Evolutionary conservation across 1,140 invertebrate species (phyloP), one percentile per base, ranked within the genome.

Genomic region (Drosophila yakuba): DNA sequence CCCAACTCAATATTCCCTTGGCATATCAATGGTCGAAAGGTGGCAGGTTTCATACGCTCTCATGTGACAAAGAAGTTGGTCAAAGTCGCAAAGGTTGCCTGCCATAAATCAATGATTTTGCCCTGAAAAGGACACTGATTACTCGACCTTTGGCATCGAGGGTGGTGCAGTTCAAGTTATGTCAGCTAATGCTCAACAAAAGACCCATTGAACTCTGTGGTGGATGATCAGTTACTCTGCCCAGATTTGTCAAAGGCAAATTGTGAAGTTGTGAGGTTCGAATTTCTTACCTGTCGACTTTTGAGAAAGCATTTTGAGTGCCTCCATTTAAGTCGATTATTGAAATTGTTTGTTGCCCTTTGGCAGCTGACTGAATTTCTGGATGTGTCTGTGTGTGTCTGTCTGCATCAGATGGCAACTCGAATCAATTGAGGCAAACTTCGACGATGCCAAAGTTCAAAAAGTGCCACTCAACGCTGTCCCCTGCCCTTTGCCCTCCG

Each of bases 381-480:
- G 48, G 39, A 61, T 60, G 57, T 52, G 48, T 12, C 48, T 74
- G 73, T 59, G 79, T 59, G 6, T 32, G 44, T 15, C 62, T 68
- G 79, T 59, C 68, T 74, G 47, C 63, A 59, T 80, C 72, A 58
- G 44, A 58, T 72, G 68, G 66, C 68, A 66, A 66, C 66, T 72
- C 62, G 71, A 79, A 79, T 86, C 82, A 88, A 86, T 86, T 83
- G 82, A 69, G 68, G 83, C 79, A 64, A 82, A 60, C 79, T 78
- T 69, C 84, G 63, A 38, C 76, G 72, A 80, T 62, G 83, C 76
- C 84, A 88, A 88, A 88, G 83, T 88, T 88, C 83, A 89, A 89
- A 69, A 88, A 88, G 84, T 88, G 83, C 79, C 80, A 88, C 84
- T 88, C 76, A 89, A 62, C 73, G 64, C 35, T 39, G 43, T 12